Evolutionary conservation across 2,888 invertebrate species (phyloP), one percentile per base, ranked within the genome.

Genomic region (Thera obeliscata): DNA sequence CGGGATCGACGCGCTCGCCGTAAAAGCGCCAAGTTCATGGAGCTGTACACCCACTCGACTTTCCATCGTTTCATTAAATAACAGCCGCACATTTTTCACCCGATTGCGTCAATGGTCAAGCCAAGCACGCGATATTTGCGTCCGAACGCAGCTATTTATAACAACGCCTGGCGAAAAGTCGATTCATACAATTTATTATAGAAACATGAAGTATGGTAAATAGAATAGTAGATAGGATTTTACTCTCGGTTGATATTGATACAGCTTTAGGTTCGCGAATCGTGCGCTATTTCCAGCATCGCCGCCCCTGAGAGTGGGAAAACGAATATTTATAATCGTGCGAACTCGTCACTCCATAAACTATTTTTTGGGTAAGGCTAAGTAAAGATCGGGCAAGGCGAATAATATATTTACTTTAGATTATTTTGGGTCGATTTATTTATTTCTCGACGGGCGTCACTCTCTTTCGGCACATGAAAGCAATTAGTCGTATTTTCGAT

Each of bases 71-170:
- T 87, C 84, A 89, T 88, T 88, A 88, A 92, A 91, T 89, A 90
- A 89, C 86, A 81, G 82, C 84, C 83, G 84, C 87, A 87, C 87
- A 91, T 91, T 93, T 93, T 91, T 91, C 88, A 85, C 82, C 78
- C 85, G 84, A 89, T 91, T 93, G 87, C 93, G 93, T 93, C 93
- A 93, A 90, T 91, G 88, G 85, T 85, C 87, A 86, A 87, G 81
- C 86, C 78, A 84, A 87, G 82, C 88, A 87, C 85, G 87, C 89
- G 90, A 87, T 91, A 90, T 92, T 91, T 91, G 88, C 91, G 92
- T 91, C 87, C 79, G 85, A 86, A 80, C 82, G 80, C 78, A 81
- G 46, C 74, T 92, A 93, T 90, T 87, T 86, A 89, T 93, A 93
- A 90, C 81, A 82, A 78, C 84, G 87, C 87, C 89, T 88, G 86